Percentiles rank a stretch among this genome's conserved stretches.
phyloP scores from a whole-genome alignment of 1,140 invertebrate species.

The Papilio xuthus region DNA sequence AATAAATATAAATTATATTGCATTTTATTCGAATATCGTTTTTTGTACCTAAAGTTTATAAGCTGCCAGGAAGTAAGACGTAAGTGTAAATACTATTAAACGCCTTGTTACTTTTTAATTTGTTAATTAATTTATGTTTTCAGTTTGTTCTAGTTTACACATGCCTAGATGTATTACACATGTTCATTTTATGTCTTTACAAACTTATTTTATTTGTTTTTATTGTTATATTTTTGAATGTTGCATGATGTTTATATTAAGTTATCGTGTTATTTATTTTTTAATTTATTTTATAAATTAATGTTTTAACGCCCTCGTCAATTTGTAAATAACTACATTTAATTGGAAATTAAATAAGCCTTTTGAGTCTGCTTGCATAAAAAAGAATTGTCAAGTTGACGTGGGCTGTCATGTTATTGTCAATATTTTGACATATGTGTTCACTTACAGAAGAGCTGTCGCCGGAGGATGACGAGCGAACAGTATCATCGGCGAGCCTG shows the following conservation, averaged over 20 bases:
- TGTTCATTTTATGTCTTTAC: slow-evolving; percentile 22
- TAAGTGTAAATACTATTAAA: slow-evolving; percentile 52
- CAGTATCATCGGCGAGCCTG: slow-evolving; percentile 71
- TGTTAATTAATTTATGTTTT: slow-evolving; percentile 32
- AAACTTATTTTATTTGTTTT: slow-evolving; percentile 32
- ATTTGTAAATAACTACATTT: background rate
- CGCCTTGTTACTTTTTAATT: slow-evolving; percentile 42
- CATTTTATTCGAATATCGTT: slow-evolving; percentile 52
- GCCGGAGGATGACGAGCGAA: slow-evolving; percentile 68
- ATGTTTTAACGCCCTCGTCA: background rate
- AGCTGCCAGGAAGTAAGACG: slow-evolving; percentile 61
- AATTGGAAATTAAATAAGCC: no score
- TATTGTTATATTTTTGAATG: slow-evolving; percentile 33
- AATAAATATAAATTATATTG: slow-evolving; percentile 68
- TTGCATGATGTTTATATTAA: background rate
- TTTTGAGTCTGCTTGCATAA: no score
- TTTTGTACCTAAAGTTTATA: slow-evolving; percentile 42
- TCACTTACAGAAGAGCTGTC: slow-evolving; percentile 59
- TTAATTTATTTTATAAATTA: background rate
- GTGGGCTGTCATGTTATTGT: background rate
- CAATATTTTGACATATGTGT: slow-evolving; percentile 38
- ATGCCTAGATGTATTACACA: background rate
- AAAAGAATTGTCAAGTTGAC: slow-evolving; percentile 16
- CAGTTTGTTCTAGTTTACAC: slow-evolving; percentile 32
- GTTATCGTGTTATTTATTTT: background rate